Evolutionary conservation across 2,113 vertebrate genomes (phyloP).

Genomic region (Chamaea fasciata): DNA sequence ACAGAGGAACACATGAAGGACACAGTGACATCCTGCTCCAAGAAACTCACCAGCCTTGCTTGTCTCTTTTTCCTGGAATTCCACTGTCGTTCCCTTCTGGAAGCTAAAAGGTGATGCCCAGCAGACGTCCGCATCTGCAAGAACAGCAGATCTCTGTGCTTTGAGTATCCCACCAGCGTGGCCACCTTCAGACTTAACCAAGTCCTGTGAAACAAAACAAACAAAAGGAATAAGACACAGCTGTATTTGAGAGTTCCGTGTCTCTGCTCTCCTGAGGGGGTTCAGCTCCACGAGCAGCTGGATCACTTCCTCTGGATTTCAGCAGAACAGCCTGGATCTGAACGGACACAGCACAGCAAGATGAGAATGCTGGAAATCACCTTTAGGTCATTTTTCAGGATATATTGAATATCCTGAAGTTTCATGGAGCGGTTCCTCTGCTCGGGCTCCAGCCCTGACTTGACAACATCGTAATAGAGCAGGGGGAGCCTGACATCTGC

Average conservation of each 20-base stretch:
- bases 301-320: not conserved
- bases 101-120: constrained; percentile 51
- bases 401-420: constrained; percentile 75
- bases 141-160: not conserved
- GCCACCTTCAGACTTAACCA: constrained; percentile 33
- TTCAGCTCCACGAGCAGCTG: not conserved
- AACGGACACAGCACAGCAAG: not conserved
- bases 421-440: constrained; percentile 65
- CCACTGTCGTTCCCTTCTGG: not conserved
- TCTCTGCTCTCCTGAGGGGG: not conserved
- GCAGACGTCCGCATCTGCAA: constrained; percentile 50
- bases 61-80: constrained; percentile 17
- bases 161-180: not conserved
- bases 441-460: constrained; percentile 67
- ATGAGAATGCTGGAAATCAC: not conserved
- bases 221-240: not conserved
- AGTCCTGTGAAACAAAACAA: constrained; percentile 48
- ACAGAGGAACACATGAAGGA: not conserved
- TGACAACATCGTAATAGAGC: constrained; percentile 68
- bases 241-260: not conserved
- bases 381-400: constrained; percentile 76
- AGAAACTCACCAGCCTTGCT: constrained; percentile 44
- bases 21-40: not conserved
- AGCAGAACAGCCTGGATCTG: not conserved
- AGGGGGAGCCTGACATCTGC: constrained; percentile 71